phyloP scores from a whole-genome alignment of 2,113 vertebrate species.

The Cyprinodon variegatus region DNA sequence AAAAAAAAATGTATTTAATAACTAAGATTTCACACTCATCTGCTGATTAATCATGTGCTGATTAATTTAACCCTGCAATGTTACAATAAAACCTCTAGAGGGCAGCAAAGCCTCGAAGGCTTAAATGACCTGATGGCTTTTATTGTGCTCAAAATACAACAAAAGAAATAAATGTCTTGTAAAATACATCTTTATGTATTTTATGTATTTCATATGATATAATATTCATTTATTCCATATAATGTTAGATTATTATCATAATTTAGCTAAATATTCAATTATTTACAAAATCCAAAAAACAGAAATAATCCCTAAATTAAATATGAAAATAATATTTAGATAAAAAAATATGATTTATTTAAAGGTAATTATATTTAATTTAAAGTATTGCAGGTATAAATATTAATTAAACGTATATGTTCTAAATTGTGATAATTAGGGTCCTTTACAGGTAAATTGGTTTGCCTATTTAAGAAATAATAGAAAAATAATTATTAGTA shows the following conservation, averaged over 20 bases:
- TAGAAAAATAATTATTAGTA: no score
- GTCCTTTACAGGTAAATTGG: neutral
- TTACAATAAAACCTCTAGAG: neutral
- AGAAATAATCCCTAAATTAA: no score
- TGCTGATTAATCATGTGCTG: neutral
- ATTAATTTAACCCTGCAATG: neutral
- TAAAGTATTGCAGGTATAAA: neutral
- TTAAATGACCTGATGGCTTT: neutral
- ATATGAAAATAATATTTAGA: no score
- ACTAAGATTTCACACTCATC: neutral
- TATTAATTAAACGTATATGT: neutral
- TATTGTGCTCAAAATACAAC: neutral
- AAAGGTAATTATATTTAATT: neutral
- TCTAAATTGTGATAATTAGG: neutral
- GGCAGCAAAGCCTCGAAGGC: slow-evolving; percentile 9
- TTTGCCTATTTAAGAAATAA: no score
- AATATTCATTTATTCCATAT: no score
- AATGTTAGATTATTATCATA: no score
- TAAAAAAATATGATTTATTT: neutral
- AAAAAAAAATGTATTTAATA: no score
- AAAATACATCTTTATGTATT: neutral
- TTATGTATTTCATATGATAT: no score
- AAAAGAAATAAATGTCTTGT: neutral
- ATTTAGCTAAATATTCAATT: no score
- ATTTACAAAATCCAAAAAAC: no score